These are phyloP conservation scores for Dolomedes plantarius DNA, from an alignment of 2,888 invertebrate genomes.

Conservation along the genomic window DNA sequence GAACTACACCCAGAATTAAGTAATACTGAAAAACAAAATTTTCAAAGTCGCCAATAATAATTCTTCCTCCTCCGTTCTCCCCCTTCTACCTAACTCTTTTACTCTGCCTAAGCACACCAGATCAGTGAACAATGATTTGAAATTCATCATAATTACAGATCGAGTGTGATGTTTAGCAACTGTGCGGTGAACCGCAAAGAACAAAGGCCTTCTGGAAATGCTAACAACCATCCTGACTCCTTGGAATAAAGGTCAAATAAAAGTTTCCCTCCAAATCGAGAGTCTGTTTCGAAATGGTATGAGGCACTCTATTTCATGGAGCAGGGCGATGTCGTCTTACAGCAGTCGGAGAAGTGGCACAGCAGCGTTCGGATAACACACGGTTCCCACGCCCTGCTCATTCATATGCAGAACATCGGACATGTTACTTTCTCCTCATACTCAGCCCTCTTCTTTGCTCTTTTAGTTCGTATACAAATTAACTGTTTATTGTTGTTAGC, in stretches of 20 bases:
- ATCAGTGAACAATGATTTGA: no score
- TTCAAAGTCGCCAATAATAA: no score
- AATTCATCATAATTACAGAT: neutral
- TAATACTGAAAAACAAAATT: no score
- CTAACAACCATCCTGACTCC: neutral
- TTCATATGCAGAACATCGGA: conserved; percentile 46
- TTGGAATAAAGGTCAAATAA: neutral
- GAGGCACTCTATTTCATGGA: neutral
- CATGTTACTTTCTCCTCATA: neutral
- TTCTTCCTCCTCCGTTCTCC: no score
- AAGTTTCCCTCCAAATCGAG: neutral
- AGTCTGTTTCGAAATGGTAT: neutral
- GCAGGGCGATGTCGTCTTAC: conserved; percentile 57
- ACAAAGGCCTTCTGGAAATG: no score
- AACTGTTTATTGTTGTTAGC: neutral
- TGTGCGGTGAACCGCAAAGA: neutral
- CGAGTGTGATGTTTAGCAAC: neutral
- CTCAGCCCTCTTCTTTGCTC: neutral
- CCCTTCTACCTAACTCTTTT: no score
- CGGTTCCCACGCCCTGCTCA: conserved; percentile 61
- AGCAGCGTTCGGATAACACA: conserved; percentile 28
- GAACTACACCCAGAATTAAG: no score
- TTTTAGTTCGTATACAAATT: neutral
- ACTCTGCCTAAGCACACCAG: no score
- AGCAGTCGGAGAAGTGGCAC: conserved; percentile 44